phyloP scores from a whole-genome alignment of 2,797 vertebrate species.

The Leptoclinus maculatus region DNA sequence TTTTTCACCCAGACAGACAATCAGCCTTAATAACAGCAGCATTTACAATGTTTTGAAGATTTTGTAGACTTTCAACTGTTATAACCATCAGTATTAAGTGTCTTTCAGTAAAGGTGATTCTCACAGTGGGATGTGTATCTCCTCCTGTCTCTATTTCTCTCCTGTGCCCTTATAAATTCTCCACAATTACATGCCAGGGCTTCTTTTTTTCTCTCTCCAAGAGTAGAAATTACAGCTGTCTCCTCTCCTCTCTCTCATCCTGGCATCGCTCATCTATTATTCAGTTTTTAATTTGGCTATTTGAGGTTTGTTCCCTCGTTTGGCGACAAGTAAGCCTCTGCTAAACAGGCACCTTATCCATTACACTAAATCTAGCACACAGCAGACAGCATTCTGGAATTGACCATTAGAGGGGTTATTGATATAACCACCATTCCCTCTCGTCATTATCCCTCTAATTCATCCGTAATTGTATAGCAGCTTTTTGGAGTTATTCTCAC shows the following conservation, averaged over 20 bases:
- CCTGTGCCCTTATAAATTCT: slow-evolving; percentile 77
- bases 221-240: slow-evolving; percentile 85
- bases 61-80: slow-evolving; percentile 72
- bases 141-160: slow-evolving; percentile 68
- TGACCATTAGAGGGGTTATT: slow-evolving; percentile 86
- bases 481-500: slow-evolving; percentile 78
- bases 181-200: slow-evolving; percentile 79
- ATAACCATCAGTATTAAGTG: slow-evolving; percentile 69
- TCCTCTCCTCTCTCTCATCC: slow-evolving; percentile 80
- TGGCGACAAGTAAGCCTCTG: slow-evolving; percentile 83
- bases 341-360: slow-evolving; percentile 86
- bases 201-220: slow-evolving; percentile 38
- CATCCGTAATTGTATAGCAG: slow-evolving; percentile 82
- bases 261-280: slow-evolving; percentile 88
- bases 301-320: slow-evolving; percentile 86
- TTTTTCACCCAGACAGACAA: slow-evolving; percentile 61
- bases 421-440: slow-evolving; percentile 83
- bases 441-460: slow-evolving; percentile 84
- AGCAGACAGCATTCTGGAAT: slow-evolving; percentile 82
- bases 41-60: slow-evolving; percentile 75
- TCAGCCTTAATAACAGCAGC: slow-evolving; percentile 75
- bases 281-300: slow-evolving; percentile 89
- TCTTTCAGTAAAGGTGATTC: slow-evolving; percentile 71
- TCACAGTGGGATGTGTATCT: slow-evolving; percentile 66
- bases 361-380: slow-evolving; percentile 84